Conservation (phyloP, 1,140 invertebrate species). For the Rhizoglyphus robini region DNA sequence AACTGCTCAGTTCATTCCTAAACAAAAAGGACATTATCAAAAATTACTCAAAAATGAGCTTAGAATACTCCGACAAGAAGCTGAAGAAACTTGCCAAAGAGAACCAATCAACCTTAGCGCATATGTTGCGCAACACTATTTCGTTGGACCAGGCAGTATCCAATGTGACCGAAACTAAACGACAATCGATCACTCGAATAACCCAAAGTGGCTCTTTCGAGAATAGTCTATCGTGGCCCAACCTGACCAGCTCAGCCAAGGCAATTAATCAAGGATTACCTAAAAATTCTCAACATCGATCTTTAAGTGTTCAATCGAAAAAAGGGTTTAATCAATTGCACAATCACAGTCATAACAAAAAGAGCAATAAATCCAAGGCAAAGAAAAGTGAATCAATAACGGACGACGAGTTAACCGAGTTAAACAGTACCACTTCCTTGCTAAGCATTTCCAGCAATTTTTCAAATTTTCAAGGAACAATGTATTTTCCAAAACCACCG, state of each 20-base stretch:
- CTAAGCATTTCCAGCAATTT: not conserved
- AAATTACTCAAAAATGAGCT: not conserved
- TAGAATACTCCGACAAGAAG: not conserved
- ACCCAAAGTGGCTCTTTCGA: not conserved
- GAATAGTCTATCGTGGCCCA: not conserved
- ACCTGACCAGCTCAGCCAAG: not conserved
- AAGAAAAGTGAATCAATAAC: not conserved
- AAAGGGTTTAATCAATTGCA: not conserved
- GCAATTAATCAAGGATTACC: not conserved
- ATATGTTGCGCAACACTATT: not conserved
- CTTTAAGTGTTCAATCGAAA: not conserved
- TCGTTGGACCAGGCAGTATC: not conserved
- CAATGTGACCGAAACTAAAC: no score
- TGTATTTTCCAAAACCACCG: constrained; percentile 30
- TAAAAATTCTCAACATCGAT: not conserved
- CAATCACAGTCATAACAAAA: not conserved
- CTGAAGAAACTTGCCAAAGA: not conserved
- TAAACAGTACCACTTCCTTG: not conserved
- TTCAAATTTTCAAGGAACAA: constrained; percentile 24
- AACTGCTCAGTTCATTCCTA: not conserved
- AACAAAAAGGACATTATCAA: not conserved
- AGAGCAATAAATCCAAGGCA: not conserved
- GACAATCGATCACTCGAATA: not conserved
- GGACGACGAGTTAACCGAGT: not conserved
- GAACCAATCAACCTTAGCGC: not conserved